A percentile compares a stretch with the other conserved stretches of the same genome.
These are phyloP conservation scores for Laspeyria flexula DNA, from an alignment of 2,888 invertebrate species.

Conservation along the genomic window DNA sequence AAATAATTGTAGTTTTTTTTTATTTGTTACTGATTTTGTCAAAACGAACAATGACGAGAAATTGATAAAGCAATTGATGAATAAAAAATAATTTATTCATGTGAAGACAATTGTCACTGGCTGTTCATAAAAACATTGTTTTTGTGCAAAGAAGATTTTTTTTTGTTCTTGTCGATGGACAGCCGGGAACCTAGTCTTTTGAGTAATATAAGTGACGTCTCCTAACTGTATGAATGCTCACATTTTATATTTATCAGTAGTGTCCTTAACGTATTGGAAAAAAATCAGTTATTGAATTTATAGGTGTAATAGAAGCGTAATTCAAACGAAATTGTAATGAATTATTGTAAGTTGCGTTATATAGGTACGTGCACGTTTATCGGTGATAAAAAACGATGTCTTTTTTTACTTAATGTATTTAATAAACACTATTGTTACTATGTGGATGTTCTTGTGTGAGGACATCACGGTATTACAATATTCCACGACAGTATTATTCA, in stretches of 20 bases:
- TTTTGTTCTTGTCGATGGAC: slow-evolving; percentile 22
- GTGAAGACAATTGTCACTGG: slow-evolving; percentile 18
- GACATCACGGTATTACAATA: slow-evolving; percentile 66
- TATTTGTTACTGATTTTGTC: slow-evolving; percentile 38
- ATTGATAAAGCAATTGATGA: slow-evolving; percentile 18
- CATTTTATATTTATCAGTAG: slow-evolving; percentile 81
- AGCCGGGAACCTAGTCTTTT: slow-evolving; percentile 23
- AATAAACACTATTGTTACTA: slow-evolving; percentile 68
- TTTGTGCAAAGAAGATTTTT: too few species aligned
- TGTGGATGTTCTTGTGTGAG: slow-evolving; percentile 60
- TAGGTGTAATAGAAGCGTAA: slow-evolving; percentile 77
- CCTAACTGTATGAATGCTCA: slow-evolving; percentile 84
- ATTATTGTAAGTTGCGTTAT: slow-evolving; percentile 62
- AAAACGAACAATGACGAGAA: slow-evolving; percentile 11
- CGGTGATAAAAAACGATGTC: slow-evolving; percentile 56
- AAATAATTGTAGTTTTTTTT: slow-evolving; percentile 42
- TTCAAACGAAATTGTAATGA: slow-evolving; percentile 63
- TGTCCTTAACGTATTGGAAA: slow-evolving; percentile 62
- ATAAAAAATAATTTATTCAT: too few species aligned
- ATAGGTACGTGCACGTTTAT: slow-evolving; percentile 77
- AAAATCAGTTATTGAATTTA: slow-evolving; percentile 79
- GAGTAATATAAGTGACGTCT: slow-evolving; percentile 60
- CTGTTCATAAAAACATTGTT: slow-evolving; percentile 17
- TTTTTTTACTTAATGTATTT: slow-evolving; percentile 75
- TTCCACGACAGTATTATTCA: slow-evolving; percentile 83